Evolutionary conservation across 2,888 invertebrate genomes (phyloP).

Genomic region (Drosophila ochracea): DNA sequence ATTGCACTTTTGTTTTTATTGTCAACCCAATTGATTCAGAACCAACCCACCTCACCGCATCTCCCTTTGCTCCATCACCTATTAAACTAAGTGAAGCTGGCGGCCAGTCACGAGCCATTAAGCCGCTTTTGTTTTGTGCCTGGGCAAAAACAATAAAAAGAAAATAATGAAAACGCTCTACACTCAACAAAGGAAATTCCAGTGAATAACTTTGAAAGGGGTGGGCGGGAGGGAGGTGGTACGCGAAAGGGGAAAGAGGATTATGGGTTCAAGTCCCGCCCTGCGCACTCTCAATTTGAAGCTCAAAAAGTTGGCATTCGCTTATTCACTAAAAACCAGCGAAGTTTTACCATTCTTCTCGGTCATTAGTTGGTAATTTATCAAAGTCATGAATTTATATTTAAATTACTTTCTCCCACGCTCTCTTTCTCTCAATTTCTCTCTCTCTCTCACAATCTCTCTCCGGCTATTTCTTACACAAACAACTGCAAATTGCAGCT

Average conservation of each 20-base stretch:
- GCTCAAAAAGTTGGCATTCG: constrained; percentile 47
- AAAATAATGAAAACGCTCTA: constrained; percentile 7
- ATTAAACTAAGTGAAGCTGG: constrained; percentile 12
- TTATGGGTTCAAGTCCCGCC: constrained; percentile 4
- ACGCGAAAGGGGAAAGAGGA: neutral
- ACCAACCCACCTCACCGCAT: neutral
- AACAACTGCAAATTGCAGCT: constrained; percentile 65
- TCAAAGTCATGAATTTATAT: constrained; percentile 78
- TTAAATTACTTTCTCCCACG: constrained; percentile 28
- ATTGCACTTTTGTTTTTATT: constrained; percentile 47
- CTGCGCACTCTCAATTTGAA: constrained; percentile 34
- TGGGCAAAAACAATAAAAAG: constrained; percentile 20
- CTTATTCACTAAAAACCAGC: constrained; percentile 59
- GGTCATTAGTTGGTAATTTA: constrained; percentile 79
- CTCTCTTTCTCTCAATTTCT: neutral
- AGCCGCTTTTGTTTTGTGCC: constrained; percentile 65
- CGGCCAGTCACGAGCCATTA: constrained; percentile 69
- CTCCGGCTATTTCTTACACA: neutral
- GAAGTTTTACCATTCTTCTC: constrained; percentile 70
- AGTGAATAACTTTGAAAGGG: constrained; percentile 4
- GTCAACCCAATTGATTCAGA: neutral
- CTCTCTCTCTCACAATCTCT: neutral
- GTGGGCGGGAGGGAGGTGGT: neutral
- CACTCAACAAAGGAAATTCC: constrained; percentile 23
- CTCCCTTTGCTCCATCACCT: neutral